phyloP scores from a whole-genome alignment of 2,888 invertebrate genomes.

The Celastrina argiolus region DNA sequence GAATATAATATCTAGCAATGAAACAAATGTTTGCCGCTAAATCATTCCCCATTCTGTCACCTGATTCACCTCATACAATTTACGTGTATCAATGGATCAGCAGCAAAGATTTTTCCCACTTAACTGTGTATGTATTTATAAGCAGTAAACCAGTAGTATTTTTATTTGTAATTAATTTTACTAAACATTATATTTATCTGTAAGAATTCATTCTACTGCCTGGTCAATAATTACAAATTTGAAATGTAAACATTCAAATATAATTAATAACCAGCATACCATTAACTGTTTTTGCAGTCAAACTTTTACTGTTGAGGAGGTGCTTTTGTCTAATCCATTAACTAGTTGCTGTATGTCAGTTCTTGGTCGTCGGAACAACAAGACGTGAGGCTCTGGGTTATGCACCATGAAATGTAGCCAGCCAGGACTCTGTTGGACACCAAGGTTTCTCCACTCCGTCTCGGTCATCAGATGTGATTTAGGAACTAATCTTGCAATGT shows the following conservation, averaged over 20 bases:
- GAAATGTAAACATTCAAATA: background rate
- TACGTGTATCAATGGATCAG: too few relatives aligned
- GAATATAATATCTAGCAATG: too few relatives aligned
- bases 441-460: slow-evolving; percentile 95
- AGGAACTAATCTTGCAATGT: slow-evolving; percentile 90
- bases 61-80: too few relatives aligned
- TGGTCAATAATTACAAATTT: background rate
- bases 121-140: too few relatives aligned
- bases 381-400: slow-evolving; percentile 92
- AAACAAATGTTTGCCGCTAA: too few relatives aligned
- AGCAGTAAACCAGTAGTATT: too few relatives aligned
- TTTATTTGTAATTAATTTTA: too few relatives aligned
- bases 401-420: slow-evolving; percentile 93
- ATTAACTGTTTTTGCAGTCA: slow-evolving; percentile 34
- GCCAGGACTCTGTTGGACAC: slow-evolving; percentile 95
- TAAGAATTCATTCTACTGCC: background rate
- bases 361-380: slow-evolving; percentile 84
- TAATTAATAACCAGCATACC: background rate
- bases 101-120: too few relatives aligned
- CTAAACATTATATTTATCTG: background rate
- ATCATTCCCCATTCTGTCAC: too few relatives aligned
- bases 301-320: slow-evolving; percentile 53
- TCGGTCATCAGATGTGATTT: slow-evolving; percentile 95
- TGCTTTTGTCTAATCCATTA: slow-evolving; percentile 54
- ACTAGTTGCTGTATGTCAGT: slow-evolving; percentile 49